Conservation (phyloP, 2,888 invertebrate genomes). For the Amphipoea oculea region DNA sequence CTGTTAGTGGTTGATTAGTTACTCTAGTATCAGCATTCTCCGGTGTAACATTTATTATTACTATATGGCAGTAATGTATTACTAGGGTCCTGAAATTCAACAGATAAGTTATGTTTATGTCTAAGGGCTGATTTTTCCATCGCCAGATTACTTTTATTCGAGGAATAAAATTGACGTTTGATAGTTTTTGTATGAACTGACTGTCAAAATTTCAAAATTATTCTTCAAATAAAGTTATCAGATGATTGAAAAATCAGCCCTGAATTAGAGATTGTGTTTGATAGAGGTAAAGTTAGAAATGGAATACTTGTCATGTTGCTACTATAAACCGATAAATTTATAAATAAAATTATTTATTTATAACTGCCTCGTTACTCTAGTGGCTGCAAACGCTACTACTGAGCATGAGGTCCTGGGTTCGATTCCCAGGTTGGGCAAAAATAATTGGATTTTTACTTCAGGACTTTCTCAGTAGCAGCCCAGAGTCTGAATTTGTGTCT, state of each 20-base stretch:
- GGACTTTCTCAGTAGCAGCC: too few relatives aligned
- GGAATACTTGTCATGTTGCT: neutral
- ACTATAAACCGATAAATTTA: neutral
- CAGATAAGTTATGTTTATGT: neutral
- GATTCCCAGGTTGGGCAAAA: too few relatives aligned
- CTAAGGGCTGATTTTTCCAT: too few relatives aligned
- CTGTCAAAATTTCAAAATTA: neutral
- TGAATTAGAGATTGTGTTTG: neutral
- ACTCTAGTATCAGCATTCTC: slow-evolving; percentile 95
- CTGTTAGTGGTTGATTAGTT: slow-evolving; percentile 92
- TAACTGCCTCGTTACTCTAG: neutral
- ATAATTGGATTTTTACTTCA: too few relatives aligned
- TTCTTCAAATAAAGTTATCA: too few relatives aligned
- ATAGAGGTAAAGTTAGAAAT: too few relatives aligned
- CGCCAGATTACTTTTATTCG: too few relatives aligned
- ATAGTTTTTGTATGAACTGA: too few relatives aligned
- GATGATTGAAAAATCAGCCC: too few relatives aligned
- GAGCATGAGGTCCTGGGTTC: too few relatives aligned
- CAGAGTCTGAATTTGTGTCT: neutral
- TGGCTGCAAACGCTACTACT: neutral
- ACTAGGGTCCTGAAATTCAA: slow-evolving; percentile 91
- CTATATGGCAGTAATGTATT: slow-evolving; percentile 97
- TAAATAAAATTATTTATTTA: neutral
- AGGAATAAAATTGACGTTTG: too few relatives aligned
- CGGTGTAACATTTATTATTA: slow-evolving; percentile 97